Percentiles rank a stretch among this genome's conserved stretches.
Evolutionary conservation across 2,888 invertebrate genomes (phyloP).

Genomic region (Argyresthia albistria): DNA sequence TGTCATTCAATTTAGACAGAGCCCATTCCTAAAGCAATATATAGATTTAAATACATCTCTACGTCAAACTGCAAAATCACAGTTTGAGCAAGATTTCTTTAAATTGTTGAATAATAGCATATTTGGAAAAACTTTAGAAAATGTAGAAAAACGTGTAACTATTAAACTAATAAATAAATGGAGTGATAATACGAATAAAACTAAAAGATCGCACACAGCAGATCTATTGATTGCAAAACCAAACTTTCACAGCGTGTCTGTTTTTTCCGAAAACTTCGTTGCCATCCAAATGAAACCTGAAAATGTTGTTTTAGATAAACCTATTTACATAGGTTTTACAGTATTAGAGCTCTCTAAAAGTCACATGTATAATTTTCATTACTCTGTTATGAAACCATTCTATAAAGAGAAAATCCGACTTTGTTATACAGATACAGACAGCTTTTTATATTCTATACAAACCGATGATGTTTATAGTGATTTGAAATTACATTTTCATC

Average conservation of each 20-base stretch:
- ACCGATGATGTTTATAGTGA: conserved; percentile 8
- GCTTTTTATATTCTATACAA: conserved; percentile 7
- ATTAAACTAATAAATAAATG: conserved; percentile 9
- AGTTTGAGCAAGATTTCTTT: too few relatives aligned
- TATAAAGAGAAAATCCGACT: conserved; percentile 5
- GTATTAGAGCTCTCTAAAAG: conserved; percentile 6
- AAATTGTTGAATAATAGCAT: too few relatives aligned
- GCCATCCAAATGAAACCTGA: conserved; percentile 11
- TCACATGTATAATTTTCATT: conserved; percentile 8
- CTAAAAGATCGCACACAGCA: conserved; percentile 1
- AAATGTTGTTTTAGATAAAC: conserved; percentile 2
- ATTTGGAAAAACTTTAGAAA: too few relatives aligned
- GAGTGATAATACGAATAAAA: conserved; percentile 4
- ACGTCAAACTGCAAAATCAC: too few relatives aligned
- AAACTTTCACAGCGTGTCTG: conserved; percentile 1
- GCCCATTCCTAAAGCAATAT: too few relatives aligned
- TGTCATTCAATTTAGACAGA: conserved; percentile 20
- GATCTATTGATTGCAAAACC: conserved; percentile 1
- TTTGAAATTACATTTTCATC: neutral
- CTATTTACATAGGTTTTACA: conserved; percentile 7
- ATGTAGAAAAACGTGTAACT: conserved; percentile 10
- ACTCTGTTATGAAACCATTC: conserved; percentile 4
- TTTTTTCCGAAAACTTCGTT: conserved; percentile 10
- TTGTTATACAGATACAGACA: conserved; percentile 11
- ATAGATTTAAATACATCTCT: too few relatives aligned